These are phyloP conservation scores for Leptobrachium leishanense DNA, from an alignment of 2,113 vertebrate species.

Conservation along the genomic window DNA sequence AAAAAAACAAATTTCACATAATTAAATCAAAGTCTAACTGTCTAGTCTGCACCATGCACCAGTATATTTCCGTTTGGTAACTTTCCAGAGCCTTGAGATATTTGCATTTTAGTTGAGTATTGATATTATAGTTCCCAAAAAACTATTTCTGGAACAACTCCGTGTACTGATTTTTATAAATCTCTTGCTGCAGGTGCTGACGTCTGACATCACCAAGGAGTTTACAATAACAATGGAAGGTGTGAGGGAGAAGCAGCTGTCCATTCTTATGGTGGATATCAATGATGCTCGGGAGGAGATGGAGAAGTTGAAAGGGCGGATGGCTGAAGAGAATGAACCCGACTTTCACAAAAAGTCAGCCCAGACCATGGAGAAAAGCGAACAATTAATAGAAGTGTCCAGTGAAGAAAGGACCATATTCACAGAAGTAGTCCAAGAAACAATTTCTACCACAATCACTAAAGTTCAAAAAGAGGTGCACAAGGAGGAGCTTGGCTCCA, in stretches of 20 bases:
- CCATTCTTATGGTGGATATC: slow-evolving; percentile 68
- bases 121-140: too few species aligned
- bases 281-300: slow-evolving; percentile 72
- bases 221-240: slow-evolving; percentile 47
- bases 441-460: background rate
- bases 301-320: slow-evolving; percentile 66
- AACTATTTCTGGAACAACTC: background rate
- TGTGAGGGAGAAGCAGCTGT: slow-evolving; percentile 57
- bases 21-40: too few species aligned
- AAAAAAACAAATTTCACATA: too few species aligned
- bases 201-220: background rate
- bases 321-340: slow-evolving; percentile 49
- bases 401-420: too few species aligned
- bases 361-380: background rate
- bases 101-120: too few species aligned
- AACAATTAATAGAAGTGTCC: background rate
- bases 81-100: too few species aligned
- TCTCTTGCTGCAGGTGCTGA: slow-evolving; percentile 7
- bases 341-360: slow-evolving; percentile 1
- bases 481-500: background rate
- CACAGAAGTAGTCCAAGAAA: background rate
- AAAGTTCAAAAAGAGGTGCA: background rate
- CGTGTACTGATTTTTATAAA: background rate
- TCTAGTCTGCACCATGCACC: too few species aligned
- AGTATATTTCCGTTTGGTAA: too few species aligned